phyloP scores from a whole-genome alignment of 2,797 vertebrate species.

The Garrulus glandarius region DNA sequence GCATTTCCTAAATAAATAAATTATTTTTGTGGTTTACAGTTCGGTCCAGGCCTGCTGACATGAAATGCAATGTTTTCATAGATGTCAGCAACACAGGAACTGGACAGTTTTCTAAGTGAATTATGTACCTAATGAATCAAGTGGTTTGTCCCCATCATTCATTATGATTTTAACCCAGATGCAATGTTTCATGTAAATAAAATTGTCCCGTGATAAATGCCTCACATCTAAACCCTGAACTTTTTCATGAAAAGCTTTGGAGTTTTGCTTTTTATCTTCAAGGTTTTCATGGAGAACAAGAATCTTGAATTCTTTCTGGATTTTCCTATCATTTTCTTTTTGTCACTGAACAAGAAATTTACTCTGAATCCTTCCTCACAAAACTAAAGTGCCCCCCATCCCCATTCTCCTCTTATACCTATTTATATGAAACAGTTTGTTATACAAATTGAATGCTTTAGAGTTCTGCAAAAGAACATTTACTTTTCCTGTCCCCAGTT shows the following conservation, averaged over 20 bases:
- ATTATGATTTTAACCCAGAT: not conserved
- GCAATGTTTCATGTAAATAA: not conserved
- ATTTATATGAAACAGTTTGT: not conserved
- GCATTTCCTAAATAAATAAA: not conserved
- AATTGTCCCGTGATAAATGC: not conserved
- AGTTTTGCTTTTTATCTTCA: not conserved
- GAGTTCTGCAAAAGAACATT: not conserved
- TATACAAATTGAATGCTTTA: not conserved
- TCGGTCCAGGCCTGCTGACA: not conserved
- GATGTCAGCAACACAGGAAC: slow-evolving; percentile 5
- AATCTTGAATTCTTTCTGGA: not conserved
- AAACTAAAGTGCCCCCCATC: not conserved
- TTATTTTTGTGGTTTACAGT: not conserved
- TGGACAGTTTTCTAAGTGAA: not conserved
- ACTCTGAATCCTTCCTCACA: not conserved
- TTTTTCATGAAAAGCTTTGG: not conserved
- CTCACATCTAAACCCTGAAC: not conserved
- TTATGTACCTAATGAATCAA: slow-evolving; percentile 1
- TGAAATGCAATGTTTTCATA: not conserved
- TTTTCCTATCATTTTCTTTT: not conserved
- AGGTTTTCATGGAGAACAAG: not conserved
- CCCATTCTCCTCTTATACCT: not conserved
- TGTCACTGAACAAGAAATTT: not conserved
- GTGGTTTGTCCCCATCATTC: not conserved
- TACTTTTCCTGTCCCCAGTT: not conserved